Evolutionary conservation across 2,797 vertebrate genomes (phyloP).

Genomic region (Bradypodion pumilum): DNA sequence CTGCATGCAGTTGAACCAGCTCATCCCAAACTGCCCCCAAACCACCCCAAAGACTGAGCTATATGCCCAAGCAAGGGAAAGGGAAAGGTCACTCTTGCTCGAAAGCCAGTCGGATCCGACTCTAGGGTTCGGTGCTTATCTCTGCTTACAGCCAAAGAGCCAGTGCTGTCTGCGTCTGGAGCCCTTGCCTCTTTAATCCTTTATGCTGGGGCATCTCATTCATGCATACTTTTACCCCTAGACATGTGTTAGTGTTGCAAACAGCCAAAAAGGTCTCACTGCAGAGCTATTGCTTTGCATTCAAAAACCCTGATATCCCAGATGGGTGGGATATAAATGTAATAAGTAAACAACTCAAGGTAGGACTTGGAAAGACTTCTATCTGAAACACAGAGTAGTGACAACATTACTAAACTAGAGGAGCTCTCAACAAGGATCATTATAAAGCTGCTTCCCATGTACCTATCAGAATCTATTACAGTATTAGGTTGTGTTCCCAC

Average conservation of each 20-base stretch:
- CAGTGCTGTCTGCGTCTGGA: too few relatives aligned
- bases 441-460: not conserved
- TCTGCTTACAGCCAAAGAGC: too few relatives aligned
- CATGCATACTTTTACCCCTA: not conserved
- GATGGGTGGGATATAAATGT: too few relatives aligned
- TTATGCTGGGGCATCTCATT: not conserved
- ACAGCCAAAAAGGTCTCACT: not conserved
- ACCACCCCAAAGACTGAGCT: too few relatives aligned
- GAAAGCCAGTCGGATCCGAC: too few relatives aligned
- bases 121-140: too few relatives aligned
- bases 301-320: not conserved
- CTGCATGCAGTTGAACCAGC: too few relatives aligned
- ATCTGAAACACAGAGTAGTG: not conserved
- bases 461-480: not conserved
- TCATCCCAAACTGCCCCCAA: too few relatives aligned
- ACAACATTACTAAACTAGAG: not conserved
- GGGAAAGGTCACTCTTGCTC: too few relatives aligned
- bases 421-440: too few relatives aligned
- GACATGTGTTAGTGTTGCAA: not conserved
- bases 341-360: too few relatives aligned
- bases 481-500: not conserved
- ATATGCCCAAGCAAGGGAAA: too few relatives aligned
- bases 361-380: not conserved
- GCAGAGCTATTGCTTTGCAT: not conserved
- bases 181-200: not conserved